These are phyloP conservation scores for Zoanthus sansibaricus DNA, from an alignment of 92 coral and sea anemone genomes.

Conservation along the genomic window DNA sequence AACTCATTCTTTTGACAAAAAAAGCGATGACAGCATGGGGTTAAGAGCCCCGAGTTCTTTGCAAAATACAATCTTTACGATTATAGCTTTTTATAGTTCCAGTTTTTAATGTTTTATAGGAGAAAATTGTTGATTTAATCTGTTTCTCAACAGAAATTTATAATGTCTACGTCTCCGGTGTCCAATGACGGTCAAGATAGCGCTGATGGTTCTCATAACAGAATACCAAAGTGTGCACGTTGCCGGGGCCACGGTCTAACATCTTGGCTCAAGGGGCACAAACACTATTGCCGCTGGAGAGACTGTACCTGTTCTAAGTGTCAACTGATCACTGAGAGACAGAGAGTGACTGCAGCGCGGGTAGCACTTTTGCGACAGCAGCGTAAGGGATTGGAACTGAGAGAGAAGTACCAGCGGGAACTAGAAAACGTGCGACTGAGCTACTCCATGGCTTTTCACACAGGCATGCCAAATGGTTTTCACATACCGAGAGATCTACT, in stretches of 20 bases:
- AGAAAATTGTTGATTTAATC: not conserved
- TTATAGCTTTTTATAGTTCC: not conserved
- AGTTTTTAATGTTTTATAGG: not conserved
- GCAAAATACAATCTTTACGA: no score
- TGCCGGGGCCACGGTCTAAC: constrained; percentile 97
- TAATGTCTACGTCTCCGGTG: constrained; percentile 46
- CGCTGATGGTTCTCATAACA: constrained; percentile 74
- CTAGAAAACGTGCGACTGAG: constrained; percentile 81
- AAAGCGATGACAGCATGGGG: not conserved
- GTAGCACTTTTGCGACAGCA: constrained; percentile 97
- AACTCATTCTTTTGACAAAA: constrained; percentile 17
- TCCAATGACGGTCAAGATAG: constrained; percentile 62
- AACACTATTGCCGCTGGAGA: constrained; percentile 97
- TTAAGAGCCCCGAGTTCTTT: not conserved
- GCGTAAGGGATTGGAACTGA: constrained; percentile 90
- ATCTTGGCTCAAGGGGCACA: constrained; percentile 99
- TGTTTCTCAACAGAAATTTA: constrained; percentile 1
- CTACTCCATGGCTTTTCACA: constrained; percentile 88
- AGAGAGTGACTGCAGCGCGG: constrained; percentile 96
- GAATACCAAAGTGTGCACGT: constrained; percentile 98
- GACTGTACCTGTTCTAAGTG: constrained; percentile 98
- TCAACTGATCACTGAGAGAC: constrained; percentile 92
- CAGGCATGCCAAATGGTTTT: constrained; percentile 61
- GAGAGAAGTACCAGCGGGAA: constrained; percentile 83
- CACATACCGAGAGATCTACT: constrained; percentile 32